Percentiles rank a stretch among this genome's conserved stretches.
phyloP scores from a whole-genome alignment of 2,888 invertebrate genomes.

The Microplitis manilae region DNA sequence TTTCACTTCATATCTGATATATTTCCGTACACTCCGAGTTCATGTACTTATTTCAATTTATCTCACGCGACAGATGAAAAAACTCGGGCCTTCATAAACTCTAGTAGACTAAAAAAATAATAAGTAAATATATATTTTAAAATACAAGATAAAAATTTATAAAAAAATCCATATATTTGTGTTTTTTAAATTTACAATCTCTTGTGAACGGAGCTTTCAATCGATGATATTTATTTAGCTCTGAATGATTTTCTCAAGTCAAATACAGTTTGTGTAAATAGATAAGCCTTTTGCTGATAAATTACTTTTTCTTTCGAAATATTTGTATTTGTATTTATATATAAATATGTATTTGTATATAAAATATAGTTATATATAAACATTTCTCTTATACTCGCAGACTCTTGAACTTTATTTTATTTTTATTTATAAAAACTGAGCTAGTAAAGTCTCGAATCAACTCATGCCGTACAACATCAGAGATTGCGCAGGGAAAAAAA shows the following conservation, averaged over 20 bases:
- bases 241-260: not conserved
- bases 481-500: constrained; percentile 7
- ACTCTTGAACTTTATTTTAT: not conserved
- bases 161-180: no score
- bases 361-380: not conserved
- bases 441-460: constrained; percentile 17
- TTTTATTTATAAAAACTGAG: constrained; percentile 39
- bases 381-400: constrained; percentile 30
- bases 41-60: constrained; percentile 47
- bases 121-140: not conserved
- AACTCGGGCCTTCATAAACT: constrained; percentile 6
- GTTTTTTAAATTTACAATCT: not conserved
- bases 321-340: not conserved
- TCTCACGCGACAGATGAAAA: constrained; percentile 36
- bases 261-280: constrained; percentile 24
- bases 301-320: constrained; percentile 11
- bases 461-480: not conserved
- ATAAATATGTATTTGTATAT: not conserved
- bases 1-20: constrained; percentile 12
- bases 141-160: not conserved
- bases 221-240: constrained; percentile 6
- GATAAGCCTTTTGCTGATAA: constrained; percentile 10
- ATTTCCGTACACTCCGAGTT: constrained; percentile 27
- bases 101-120: no score
- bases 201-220: constrained; percentile 25